Conservation (phyloP, 1,140 invertebrate species). For the Mya arenaria region DNA sequence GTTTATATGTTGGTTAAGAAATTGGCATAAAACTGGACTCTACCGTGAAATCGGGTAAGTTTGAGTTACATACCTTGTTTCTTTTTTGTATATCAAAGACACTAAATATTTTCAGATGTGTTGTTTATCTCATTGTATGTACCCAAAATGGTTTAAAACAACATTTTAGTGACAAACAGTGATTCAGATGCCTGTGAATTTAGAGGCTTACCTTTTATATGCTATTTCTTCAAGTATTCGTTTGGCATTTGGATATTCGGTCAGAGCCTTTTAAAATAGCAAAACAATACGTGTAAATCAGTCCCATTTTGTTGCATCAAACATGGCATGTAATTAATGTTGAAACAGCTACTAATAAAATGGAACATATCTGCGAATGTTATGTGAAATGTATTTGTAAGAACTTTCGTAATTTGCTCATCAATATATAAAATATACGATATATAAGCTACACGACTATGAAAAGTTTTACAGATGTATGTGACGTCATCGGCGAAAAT, state of each 20-base stretch:
- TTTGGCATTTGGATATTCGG: constrained; percentile 74
- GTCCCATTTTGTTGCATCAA: neutral
- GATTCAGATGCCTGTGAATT: neutral
- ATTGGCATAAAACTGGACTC: too few relatives aligned
- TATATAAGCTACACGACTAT: neutral
- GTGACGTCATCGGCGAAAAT: too few relatives aligned
- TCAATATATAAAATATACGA: neutral
- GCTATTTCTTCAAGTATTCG: constrained; percentile 69
- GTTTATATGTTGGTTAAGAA: too few relatives aligned
- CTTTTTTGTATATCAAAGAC: neutral
- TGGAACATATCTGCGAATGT: neutral
- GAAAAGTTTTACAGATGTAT: too few relatives aligned
- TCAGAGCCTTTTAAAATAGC: constrained; percentile 66
- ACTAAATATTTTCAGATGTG: neutral
- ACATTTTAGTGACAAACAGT: too few relatives aligned
- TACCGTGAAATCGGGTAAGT: neutral
- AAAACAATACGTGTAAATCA: neutral
- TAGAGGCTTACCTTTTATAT: constrained; percentile 68
- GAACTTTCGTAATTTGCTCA: neutral
- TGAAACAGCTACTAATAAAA: too few relatives aligned
- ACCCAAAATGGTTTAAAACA: neutral
- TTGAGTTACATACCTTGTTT: too few relatives aligned
- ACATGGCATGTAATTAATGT: too few relatives aligned
- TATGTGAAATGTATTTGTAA: neutral
- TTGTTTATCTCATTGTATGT: neutral